Evolutionary conservation across 2,113 vertebrate genomes (phyloP), one percentile per base, ranked within the genome.

Genomic region (Dendrocopos noguchii): DNA sequence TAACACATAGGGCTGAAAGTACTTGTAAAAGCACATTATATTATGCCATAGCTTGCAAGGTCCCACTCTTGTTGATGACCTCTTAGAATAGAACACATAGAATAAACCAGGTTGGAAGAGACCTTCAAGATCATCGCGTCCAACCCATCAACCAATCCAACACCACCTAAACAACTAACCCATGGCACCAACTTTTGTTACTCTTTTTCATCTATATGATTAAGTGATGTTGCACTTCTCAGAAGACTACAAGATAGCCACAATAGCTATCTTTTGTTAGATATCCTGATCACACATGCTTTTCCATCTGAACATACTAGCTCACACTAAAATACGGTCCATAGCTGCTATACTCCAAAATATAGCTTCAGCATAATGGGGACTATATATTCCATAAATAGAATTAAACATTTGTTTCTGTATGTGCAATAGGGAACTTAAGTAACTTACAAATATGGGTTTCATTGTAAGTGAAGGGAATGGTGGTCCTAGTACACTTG

Each of bases 311-410:
- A 25, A 39, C 44, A 67, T 17, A 15, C 14, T 53, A 47, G 8
- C 25, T 68, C 36, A n/a, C 18, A 18, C 13, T 31, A 28, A 67
- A 67, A 66, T 17, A 53, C 0, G 7, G 29, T 52, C 31, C 42
- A 16, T 2, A 17, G 15, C 24, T 21, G 34, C 17, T 64, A 46
- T 6, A 29, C 27, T 29, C 10, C 15, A 78, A 56, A 68, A 70
- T 5, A 11, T 1, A 60, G 55, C 33, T 46, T 34, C 67, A 80
- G 33, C 15, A 29, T 28, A 55, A 55, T 0, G 0, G 1, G 10
- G 7, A 19, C 15, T 8, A 4, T 3, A 6, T 15, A 39, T 47
- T 14, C 17, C 12, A 4, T 3, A 2, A 27, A 7, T 1, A 57
- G 11, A 46, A 57, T 16, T 12, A 68, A 44, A 68, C 7, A 22